Conservation (phyloP, 2,888 invertebrate species). For the Pristionchus mayeri region DNA sequence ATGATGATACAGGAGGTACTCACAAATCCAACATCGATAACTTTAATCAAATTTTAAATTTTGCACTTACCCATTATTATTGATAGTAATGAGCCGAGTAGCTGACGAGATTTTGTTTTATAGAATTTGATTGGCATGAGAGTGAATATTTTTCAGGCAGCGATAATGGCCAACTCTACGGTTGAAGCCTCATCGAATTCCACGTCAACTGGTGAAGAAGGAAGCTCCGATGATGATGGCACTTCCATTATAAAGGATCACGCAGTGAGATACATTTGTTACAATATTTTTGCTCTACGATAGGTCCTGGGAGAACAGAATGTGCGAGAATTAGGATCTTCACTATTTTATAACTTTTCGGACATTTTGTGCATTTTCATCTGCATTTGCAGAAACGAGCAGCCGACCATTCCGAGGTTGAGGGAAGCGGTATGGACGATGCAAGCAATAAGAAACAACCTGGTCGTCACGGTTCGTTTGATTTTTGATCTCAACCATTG, state of each 20-base stretch:
- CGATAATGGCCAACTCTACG: neutral
- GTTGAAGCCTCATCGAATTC: neutral
- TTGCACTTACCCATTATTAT: no score
- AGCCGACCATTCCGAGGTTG: neutral
- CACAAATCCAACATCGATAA: neutral
- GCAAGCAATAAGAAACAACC: neutral
- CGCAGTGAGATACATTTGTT: neutral
- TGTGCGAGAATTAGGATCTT: no score
- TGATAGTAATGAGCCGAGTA: no score
- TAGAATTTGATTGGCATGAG: neutral
- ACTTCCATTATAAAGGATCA: neutral
- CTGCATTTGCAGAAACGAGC: neutral
- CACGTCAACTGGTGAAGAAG: neutral
- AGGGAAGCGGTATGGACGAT: constrained; percentile 7
- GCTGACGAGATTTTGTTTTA: neutral
- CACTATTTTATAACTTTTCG: no score
- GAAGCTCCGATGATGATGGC: neutral
- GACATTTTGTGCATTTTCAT: neutral
- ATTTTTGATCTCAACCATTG: neutral
- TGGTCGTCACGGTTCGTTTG: neutral
- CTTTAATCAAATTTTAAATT: no score
- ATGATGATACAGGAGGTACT: constrained; percentile 21
- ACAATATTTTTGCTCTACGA: neutral
- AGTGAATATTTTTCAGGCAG: neutral
- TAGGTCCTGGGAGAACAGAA: no score